phyloP scores from a whole-genome alignment of 2,888 invertebrate species.

The Drosophila conformis region DNA sequence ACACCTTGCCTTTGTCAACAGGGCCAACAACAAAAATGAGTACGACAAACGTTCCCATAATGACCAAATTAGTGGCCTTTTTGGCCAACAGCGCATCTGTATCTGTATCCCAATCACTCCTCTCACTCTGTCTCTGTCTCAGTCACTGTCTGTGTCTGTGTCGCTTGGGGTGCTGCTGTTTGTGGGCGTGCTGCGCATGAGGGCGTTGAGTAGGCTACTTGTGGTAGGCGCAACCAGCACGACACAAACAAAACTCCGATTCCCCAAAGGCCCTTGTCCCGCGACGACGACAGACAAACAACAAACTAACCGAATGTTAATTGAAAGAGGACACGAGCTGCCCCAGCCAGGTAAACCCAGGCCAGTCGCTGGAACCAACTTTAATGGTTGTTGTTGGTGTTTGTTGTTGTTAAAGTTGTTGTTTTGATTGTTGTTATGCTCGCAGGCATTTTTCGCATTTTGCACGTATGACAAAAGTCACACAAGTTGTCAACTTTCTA shows the following conservation, averaged over 20 bases:
- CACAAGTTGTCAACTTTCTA: conserved; percentile 12
- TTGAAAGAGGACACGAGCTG: conserved; percentile 11
- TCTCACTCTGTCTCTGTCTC: background rate
- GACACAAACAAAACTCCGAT: background rate
- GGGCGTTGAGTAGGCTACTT: conserved; percentile 11
- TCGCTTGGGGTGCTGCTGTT: background rate
- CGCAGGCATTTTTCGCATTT: conserved; percentile 20
- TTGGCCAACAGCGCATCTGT: conserved; percentile 32
- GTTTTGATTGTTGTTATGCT: conserved; percentile 22
- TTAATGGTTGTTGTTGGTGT: conserved; percentile 11
- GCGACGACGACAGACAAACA: background rate
- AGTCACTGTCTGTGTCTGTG: background rate
- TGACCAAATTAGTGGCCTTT: conserved; percentile 72
- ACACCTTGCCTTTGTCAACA: conserved; percentile 23
- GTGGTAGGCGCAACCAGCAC: conserved; percentile 4
- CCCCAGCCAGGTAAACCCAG: conserved; percentile 13
- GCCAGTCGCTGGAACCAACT: conserved; percentile 25
- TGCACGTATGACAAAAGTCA: conserved; percentile 37
- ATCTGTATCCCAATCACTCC: background rate
- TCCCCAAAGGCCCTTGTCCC: background rate
- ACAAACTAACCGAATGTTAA: conserved; percentile 33
- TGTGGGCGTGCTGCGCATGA: background rate
- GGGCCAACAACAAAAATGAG: conserved; percentile 8
- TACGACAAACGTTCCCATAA: conserved; percentile 53
- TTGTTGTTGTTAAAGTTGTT: conserved; percentile 11